Percentiles rank a stretch among this genome's conserved stretches.
Conservation (phyloP, 2,797 vertebrate species). For the Periparus ater region DNA sequence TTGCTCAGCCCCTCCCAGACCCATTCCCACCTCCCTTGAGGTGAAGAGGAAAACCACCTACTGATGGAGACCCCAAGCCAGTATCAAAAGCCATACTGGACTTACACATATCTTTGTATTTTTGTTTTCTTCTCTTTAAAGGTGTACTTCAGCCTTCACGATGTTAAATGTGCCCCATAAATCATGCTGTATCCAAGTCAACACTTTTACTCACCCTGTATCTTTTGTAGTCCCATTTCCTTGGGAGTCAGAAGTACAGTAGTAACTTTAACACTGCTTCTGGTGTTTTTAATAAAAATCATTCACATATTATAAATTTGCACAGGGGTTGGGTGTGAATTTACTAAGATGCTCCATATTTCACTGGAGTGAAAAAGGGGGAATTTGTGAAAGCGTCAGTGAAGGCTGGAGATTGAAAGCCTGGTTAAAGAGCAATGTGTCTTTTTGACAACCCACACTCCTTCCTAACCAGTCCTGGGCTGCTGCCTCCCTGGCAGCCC, state of each 20-base stretch:
- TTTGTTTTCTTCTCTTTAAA: background rate
- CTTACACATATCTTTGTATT: background rate
- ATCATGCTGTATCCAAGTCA: background rate
- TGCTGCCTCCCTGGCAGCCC: rapidly evolving
- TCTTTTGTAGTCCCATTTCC: background rate
- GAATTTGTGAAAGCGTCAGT: background rate
- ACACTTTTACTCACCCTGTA: background rate
- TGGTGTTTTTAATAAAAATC: background rate
- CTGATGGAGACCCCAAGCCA: background rate
- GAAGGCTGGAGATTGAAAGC: background rate
- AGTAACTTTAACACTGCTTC: background rate
- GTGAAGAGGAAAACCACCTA: background rate
- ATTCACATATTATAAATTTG: background rate
- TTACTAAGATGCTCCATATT: background rate
- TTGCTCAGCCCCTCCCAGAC: background rate
- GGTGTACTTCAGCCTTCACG: background rate
- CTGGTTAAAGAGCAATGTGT: background rate
- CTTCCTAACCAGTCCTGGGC: background rate
- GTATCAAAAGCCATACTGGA: background rate
- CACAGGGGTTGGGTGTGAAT: background rate
- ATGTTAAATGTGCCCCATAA: background rate
- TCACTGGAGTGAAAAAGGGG: background rate
- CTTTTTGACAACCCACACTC: background rate
- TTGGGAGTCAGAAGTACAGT: background rate
- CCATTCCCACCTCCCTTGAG: background rate